These are phyloP conservation scores for Tetranychus piercei DNA, from an alignment of 2,888 invertebrate species.

Conservation along the genomic window DNA sequence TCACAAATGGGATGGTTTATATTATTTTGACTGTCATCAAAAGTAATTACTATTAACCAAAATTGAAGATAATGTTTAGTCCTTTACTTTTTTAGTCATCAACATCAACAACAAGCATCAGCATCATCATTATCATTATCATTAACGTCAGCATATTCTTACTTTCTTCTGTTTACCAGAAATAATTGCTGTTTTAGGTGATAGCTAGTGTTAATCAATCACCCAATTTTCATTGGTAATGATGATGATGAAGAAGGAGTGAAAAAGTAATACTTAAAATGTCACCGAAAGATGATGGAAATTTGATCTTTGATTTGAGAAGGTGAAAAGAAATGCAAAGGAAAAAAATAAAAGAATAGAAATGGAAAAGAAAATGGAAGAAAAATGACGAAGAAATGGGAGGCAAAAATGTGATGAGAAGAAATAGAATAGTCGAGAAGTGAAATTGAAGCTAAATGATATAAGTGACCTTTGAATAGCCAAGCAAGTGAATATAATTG, in stretches of 20 bases:
- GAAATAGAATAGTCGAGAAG: no score
- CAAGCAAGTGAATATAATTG: background rate
- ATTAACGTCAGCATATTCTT: background rate
- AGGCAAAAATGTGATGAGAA: no score
- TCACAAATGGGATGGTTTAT: background rate
- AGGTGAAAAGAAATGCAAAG: no score
- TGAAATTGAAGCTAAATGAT: background rate
- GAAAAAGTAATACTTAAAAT: background rate
- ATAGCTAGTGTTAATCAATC: no score
- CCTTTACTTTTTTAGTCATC: no score
- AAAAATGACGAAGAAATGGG: background rate
- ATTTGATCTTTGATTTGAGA: no score
- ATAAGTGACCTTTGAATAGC: slow-evolving; percentile 1
- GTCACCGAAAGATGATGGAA: background rate
- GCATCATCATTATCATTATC: background rate
- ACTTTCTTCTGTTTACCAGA: no score
- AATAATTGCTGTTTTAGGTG: no score
- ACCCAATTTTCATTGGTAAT: background rate
- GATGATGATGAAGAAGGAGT: background rate
- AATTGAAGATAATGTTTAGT: background rate
- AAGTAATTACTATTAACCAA: background rate
- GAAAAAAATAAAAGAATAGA: background rate
- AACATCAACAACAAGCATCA: background rate
- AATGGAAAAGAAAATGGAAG: background rate
- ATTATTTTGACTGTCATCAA: background rate